Percentiles rank a stretch among this genome's conserved stretches.
phyloP scores from a whole-genome alignment of 1,140 invertebrate genomes.

The Calycopis cecrops region DNA sequence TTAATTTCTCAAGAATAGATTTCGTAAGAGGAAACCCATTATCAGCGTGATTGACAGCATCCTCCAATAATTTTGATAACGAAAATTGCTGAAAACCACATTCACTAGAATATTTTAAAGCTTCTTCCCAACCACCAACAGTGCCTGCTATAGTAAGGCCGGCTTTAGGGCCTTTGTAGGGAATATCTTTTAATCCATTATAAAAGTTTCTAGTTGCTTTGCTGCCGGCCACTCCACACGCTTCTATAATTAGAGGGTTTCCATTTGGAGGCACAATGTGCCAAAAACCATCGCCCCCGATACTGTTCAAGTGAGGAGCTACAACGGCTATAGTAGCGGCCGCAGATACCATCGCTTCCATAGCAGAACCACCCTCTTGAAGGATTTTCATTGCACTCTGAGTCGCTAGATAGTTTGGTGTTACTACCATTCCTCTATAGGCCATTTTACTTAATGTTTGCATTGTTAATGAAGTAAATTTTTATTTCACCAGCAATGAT shows the following conservation, averaged over 20 bases:
- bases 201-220: conserved; percentile 45
- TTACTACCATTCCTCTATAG: conserved; percentile 55
- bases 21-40: conserved; percentile 48
- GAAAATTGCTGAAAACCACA: conserved; percentile 49
- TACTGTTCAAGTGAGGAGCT: conserved; percentile 60
- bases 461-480: conserved; percentile 35
- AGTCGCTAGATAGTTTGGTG: conserved; percentile 59
- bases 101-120: conserved; percentile 53
- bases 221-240: conserved; percentile 52
- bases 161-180: conserved; percentile 44
- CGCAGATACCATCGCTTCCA: conserved; percentile 58
- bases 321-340: conserved; percentile 59
- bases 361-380: conserved; percentile 53
- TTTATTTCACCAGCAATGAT: too few species aligned
- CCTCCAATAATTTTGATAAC: conserved; percentile 40
- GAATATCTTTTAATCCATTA: conserved; percentile 37
- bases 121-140: conserved; percentile 60
- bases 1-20: conserved; percentile 26
- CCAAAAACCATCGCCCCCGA: conserved; percentile 62
- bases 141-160: conserved; percentile 56
- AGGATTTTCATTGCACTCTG: conserved; percentile 55
- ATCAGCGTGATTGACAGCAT: conserved; percentile 58
- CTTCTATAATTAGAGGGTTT: conserved; percentile 54
- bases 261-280: conserved; percentile 54
- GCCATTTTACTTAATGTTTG: conserved; percentile 42